Evolutionary conservation across 1,140 invertebrate genomes (phyloP).

Genomic region (Leguminivora glycinivorella): DNA sequence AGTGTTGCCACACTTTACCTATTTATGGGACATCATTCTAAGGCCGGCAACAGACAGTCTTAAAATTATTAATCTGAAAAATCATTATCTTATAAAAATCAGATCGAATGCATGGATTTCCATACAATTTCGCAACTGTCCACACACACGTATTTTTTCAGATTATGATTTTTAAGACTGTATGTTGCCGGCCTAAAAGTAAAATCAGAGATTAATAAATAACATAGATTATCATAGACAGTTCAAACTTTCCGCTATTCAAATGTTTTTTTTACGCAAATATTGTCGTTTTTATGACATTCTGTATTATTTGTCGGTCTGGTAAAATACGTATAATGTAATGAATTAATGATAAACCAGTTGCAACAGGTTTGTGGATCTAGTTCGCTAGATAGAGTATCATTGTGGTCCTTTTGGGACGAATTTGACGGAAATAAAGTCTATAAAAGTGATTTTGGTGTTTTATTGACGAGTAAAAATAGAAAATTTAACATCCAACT

Average conservation of each 20-base stretch:
- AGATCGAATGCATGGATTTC: too few species aligned
- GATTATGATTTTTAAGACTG: too few species aligned
- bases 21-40: background rate
- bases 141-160: too few species aligned
- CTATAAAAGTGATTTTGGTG: background rate
- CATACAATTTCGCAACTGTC: too few species aligned
- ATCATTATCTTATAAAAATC: too few species aligned
- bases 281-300: too few species aligned
- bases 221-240: background rate
- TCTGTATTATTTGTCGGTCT: background rate
- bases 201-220: background rate
- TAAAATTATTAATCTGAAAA: too few species aligned
- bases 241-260: background rate
- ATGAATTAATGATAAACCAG: background rate
- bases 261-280: too few species aligned
- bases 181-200: too few species aligned
- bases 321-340: background rate
- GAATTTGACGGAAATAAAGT: background rate
- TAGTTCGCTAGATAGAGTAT: conserved; percentile 4
- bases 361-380: conserved; percentile 2
- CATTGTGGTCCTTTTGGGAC: background rate
- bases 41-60: too few species aligned
- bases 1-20: conserved; percentile 6
- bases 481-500: too few species aligned
- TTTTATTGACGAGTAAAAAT: too few species aligned